Evolutionary conservation across 1,140 invertebrate genomes (phyloP).

Genomic region (Nasonia vitripennis): DNA sequence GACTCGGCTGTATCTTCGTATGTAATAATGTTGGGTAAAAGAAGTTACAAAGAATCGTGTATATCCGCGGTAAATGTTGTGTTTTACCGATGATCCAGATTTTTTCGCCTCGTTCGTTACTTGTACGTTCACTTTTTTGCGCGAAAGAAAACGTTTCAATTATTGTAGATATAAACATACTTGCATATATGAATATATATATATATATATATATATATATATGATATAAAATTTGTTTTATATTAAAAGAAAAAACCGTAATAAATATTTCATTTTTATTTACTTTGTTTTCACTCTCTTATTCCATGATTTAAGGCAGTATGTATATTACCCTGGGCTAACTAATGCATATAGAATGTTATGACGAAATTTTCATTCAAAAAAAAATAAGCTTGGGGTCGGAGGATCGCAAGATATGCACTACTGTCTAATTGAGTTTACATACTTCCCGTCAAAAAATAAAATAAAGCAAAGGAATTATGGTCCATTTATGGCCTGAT

Average conservation of each 20-base stretch:
- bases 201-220: constrained; percentile 31
- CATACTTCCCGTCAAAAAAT: too few relatives aligned
- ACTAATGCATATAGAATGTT: too few relatives aligned
- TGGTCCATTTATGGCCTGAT: too few relatives aligned
- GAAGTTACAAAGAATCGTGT: constrained; percentile 34
- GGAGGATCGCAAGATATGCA: too few relatives aligned
- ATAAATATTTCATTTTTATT: constrained; percentile 55
- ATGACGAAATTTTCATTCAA: too few relatives aligned
- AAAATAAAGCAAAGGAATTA: too few relatives aligned
- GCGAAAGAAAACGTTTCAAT: constrained; percentile 35
- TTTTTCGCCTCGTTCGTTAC: constrained; percentile 47
- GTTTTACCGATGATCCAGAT: constrained; percentile 34
- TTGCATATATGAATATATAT: constrained; percentile 9
- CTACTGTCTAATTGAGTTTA: too few relatives aligned
- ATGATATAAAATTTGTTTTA: constrained; percentile 53
- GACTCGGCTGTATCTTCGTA: constrained; percentile 40
- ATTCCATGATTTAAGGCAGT: neutral
- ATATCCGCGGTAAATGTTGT: constrained; percentile 46
- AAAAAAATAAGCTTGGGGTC: too few relatives aligned
- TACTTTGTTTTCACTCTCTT: constrained; percentile 34
- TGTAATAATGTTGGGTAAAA: constrained; percentile 24
- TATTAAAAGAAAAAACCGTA: constrained; percentile 47
- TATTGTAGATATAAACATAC: constrained; percentile 45
- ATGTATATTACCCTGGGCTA: too few relatives aligned
- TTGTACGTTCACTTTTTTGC: constrained; percentile 36